Evolutionary conservation across 1,140 invertebrate species (phyloP), one percentile per base, ranked within the genome.

Genomic region (Danaus melanippus): DNA sequence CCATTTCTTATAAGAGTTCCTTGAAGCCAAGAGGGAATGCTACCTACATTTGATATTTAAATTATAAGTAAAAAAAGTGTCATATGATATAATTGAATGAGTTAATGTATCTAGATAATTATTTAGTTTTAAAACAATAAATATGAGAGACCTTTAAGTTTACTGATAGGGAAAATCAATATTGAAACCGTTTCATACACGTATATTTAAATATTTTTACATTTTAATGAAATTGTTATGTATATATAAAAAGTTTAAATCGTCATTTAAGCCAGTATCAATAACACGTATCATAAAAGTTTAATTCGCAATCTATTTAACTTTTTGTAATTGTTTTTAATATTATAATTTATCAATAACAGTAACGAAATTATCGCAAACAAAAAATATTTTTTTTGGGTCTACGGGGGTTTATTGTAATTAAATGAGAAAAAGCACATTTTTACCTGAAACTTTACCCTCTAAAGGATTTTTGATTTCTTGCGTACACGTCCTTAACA

Each of bases 1-100:
- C 95, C 96, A 79, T 97, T 97, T 46, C 95, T 85, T 12, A 96
- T 72, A 7, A 97, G 78, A 1, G 88, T 91, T 1, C 96, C 96
- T 45, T 89, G 90, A 1, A 97, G 62, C 95, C 95, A 97, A 9
- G 67, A 52, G n/a, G 96, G 96, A 42, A 96, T 90, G 1, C 62
- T 67, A 10, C 92, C 92, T 92, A 5, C 7, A 32, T 32, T 32
- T 7, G 21, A 32, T 32, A 32, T 32, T 32, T 32, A 57, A 32
- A 69, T 63, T 50, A 3, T n/a, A 3, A 7, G 11, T n/a, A 8
- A 32, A 15, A 10, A 1, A 32, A 17, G 8, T 12, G 10, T 21
- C 8, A 7, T 10, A 10, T 46, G n/a, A 46, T 46, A 15, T 9
- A 10, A 32, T 4, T 7, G 4, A 32, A 5, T 32, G 21, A 32